Conservation (phyloP, 2,888 invertebrate species). For the Lasioglossum malachurum region DNA sequence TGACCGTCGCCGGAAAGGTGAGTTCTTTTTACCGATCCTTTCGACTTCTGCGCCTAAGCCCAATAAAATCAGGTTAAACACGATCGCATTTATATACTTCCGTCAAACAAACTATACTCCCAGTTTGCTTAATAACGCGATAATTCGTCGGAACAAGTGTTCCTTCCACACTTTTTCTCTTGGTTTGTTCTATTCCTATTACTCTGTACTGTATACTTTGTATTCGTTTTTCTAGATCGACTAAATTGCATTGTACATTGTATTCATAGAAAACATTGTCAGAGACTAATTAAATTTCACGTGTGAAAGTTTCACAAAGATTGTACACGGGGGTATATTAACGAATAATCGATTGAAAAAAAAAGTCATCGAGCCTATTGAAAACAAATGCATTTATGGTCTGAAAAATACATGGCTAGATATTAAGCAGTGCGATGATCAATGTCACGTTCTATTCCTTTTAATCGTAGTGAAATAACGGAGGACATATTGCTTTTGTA, state of each 20-base stretch:
- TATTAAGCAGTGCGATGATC: neutral
- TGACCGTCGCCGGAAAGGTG: slow-evolving; percentile 82
- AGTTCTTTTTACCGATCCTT: slow-evolving; percentile 56
- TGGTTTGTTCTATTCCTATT: neutral
- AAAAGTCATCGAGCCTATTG: neutral
- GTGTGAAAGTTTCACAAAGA: neutral
- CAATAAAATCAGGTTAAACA: neutral
- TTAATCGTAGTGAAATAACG: neutral
- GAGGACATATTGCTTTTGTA: neutral
- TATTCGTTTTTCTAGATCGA: neutral
- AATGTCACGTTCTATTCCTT: neutral
- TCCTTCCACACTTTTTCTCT: neutral
- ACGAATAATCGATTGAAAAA: neutral
- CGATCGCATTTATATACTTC: neutral
- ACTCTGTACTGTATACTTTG: neutral
- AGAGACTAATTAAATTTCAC: neutral
- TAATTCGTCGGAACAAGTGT: neutral
- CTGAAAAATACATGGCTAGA: neutral
- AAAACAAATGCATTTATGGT: neutral
- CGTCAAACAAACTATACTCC: neutral
- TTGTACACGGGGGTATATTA: neutral
- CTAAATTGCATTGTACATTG: neutral
- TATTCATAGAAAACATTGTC: neutral
- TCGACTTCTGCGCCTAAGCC: neutral
- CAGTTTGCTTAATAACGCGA: neutral